phyloP scores from a whole-genome alignment of 2,888 invertebrate genomes.

The Choristoneura rosaceana region DNA sequence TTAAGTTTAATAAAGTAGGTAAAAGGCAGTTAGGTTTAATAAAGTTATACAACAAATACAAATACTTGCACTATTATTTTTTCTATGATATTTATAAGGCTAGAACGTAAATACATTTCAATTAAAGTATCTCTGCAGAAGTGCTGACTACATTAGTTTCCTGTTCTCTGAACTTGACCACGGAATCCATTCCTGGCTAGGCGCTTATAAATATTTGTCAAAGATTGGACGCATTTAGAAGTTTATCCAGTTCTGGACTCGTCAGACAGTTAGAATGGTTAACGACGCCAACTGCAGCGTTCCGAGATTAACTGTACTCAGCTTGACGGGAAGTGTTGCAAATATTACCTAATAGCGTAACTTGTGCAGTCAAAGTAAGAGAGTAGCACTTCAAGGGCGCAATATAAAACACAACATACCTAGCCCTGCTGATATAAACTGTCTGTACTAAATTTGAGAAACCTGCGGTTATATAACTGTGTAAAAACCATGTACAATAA shows the following conservation, averaged over 20 bases:
- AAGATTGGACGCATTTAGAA: conserved; percentile 38
- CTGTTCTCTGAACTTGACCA: conserved; percentile 23
- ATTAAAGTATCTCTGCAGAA: neutral
- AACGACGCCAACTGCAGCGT: conserved; percentile 45
- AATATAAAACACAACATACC: too few species aligned
- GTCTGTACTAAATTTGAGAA: too few species aligned
- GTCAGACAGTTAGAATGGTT: conserved; percentile 49
- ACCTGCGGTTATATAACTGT: too few species aligned
- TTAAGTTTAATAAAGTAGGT: neutral
- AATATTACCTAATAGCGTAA: neutral
- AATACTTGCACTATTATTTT: neutral
- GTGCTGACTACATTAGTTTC: conserved; percentile 1
- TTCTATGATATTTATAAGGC: too few species aligned
- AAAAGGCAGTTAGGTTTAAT: neutral
- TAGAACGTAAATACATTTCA: too few species aligned
- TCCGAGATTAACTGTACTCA: conserved; percentile 43
- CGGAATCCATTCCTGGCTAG: conserved; percentile 1
- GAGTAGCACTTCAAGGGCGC: too few species aligned
- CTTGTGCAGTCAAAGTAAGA: neutral
- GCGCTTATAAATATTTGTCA: conserved; percentile 36
- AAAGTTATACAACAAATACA: too few species aligned
- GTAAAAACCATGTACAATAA: too few species aligned
- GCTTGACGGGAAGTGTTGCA: conserved; percentile 16
- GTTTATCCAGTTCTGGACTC: conserved; percentile 46
- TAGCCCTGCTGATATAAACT: too few species aligned